Base-by-base conservation (phyloP, 2,888 invertebrate species). In the Eupithecia inturbata region DNA sequence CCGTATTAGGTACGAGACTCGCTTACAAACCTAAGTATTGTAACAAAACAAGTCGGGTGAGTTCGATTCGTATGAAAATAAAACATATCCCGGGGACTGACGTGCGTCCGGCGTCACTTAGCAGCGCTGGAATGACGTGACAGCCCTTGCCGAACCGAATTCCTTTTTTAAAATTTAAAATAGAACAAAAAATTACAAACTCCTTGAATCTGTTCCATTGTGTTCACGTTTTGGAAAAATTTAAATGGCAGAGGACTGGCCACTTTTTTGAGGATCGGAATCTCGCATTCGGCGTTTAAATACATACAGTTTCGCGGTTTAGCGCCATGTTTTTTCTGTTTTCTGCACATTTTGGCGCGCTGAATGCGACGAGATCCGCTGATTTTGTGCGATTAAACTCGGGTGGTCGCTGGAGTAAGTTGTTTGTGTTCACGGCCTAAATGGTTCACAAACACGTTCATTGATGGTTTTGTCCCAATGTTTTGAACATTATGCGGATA, bases 21-120 rank as follows among this genome's bases (percentile, higher is more conserved):
- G 86, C 87, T 85, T 87, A 88, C 86, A 88, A 57, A 89, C 89
- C 39, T 66, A 88, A 90, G 91, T 92, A 92, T 91, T 89, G 90
- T 91, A 90, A 92, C 89, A 93, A 94, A 94, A 92, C 87, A 86
- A 88, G 88, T 85, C 89, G 85, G 91, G 90, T 87, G 89, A 84
- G 89, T 90, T 88, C 85, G 89, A 92, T 90, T 92, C 91, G 89
- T 91, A 92, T 91, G 91, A 92, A 93, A 94, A 94, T 94, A 94
- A 94, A 94, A 93, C 90, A 90, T 89, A 90, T 90, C 87, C 88
- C 84, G 85, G 83, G 86, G 89, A 92, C 87, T 93, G 94, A 94
- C 94, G 94, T 93, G 94, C 94, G 94, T 93, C 94, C 92, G 92
- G 93, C 94, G 93, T 94, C 94, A 94, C 94, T 94, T 93, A 93